phyloP scores from a whole-genome alignment of 1,140 invertebrate genomes.

The Euschistus heros region DNA sequence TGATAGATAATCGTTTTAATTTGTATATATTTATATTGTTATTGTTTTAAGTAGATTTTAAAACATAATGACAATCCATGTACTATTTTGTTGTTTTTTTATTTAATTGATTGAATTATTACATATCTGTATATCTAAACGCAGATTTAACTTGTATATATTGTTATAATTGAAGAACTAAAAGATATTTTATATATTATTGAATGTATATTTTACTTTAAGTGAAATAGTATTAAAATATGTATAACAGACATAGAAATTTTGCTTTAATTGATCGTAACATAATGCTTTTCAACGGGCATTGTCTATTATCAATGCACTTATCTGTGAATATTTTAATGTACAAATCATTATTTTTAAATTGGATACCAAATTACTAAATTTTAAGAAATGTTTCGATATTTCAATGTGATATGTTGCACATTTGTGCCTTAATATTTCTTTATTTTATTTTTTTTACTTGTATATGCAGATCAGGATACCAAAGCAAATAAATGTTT shows the following conservation, averaged over 20 bases:
- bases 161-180: background rate
- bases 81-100: background rate
- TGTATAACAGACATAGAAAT: background rate
- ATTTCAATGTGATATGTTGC: background rate
- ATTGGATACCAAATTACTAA: background rate
- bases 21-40: conserved; percentile 6
- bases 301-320: background rate
- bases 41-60: background rate
- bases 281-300: background rate
- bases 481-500: background rate
- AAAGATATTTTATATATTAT: conserved; percentile 2
- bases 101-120: background rate
- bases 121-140: background rate
- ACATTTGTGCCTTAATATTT: background rate
- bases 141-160: background rate
- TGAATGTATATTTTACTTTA: background rate
- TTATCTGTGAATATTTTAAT: no score
- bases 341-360: no score
- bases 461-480: background rate
- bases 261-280: background rate
- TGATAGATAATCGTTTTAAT: background rate
- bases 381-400: background rate
- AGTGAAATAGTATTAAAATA: background rate
- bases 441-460: background rate
- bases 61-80: background rate